phyloP scores from a whole-genome alignment of 2,113 vertebrate species.

The Hippocampus zosterae region DNA sequence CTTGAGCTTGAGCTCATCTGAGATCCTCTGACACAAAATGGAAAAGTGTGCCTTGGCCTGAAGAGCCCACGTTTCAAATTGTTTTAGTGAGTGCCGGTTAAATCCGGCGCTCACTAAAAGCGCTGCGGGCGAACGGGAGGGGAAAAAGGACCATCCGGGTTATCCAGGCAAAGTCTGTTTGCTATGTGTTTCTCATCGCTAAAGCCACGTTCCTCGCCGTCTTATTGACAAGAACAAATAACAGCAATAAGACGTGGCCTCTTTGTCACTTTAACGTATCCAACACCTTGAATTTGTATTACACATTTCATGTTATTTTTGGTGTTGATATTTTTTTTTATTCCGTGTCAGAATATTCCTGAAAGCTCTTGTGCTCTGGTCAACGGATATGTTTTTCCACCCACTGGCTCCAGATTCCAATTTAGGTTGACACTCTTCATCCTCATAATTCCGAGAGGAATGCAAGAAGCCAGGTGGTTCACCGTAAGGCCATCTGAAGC shows the following conservation, averaged over 20 bases:
- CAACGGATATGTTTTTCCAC: background rate
- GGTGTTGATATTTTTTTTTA: too few relatives aligned
- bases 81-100: background rate
- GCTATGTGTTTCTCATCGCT: background rate
- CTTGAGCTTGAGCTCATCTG: background rate
- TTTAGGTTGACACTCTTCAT: background rate
- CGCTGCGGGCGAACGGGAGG: background rate
- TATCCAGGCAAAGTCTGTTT: background rate
- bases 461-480: background rate
- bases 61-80: background rate
- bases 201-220: background rate
- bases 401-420: background rate
- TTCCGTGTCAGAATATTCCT: background rate
- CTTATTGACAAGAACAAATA: background rate
- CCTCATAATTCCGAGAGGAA: background rate
- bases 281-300: background rate
- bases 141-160: background rate
- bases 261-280: background rate
- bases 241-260: background rate
- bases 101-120: background rate
- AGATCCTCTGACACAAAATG: constrained; percentile 11
- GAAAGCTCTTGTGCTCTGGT: background rate
- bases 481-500: background rate
- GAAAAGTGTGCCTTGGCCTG: constrained; percentile 12
- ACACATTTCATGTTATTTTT: background rate